Percentiles rank a stretch among this genome's conserved stretches.
phyloP scores from a whole-genome alignment of 2,888 invertebrate genomes.

The Neuroscelio doddi region DNA sequence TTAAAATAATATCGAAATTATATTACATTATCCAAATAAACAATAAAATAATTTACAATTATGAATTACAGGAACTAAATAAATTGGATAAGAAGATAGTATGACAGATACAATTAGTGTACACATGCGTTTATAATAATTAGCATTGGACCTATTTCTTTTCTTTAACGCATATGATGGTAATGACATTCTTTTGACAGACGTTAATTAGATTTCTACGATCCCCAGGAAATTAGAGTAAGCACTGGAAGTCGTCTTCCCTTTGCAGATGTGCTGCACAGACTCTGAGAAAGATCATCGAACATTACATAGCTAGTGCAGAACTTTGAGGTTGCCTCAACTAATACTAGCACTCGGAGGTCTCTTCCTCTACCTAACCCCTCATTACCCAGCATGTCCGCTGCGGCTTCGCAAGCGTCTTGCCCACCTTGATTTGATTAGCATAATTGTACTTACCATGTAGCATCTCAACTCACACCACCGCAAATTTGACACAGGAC shows the following conservation, averaged over 20 bases:
- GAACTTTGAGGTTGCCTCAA: conserved; percentile 64
- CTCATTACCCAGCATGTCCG: conserved; percentile 63
- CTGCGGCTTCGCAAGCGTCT: conserved; percentile 55
- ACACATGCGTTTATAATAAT: conserved; percentile 10
- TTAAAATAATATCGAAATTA: no score
- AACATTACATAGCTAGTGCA: conserved; percentile 37
- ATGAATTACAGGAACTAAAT: background rate
- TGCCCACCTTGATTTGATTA: conserved; percentile 68
- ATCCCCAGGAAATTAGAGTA: conserved; percentile 46
- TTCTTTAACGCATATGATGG: conserved; percentile 15
- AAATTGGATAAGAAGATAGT: conserved; percentile 5
- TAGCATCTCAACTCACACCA: conserved; percentile 22
- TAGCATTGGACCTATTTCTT: conserved; percentile 22
- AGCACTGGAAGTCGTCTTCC: conserved; percentile 40
- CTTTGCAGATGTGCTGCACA: conserved; percentile 43
- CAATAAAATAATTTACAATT: no score
- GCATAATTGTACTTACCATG: conserved; percentile 65
- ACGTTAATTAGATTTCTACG: conserved; percentile 53
- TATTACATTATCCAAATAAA: no score
- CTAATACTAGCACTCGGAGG: conserved; percentile 64
- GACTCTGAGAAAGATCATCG: conserved; percentile 47
- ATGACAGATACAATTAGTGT: conserved; percentile 13
- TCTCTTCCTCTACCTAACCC: conserved; percentile 59
- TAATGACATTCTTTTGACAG: conserved; percentile 42
- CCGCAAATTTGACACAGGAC: conserved; percentile 28